A percentile compares a stretch with the other conserved stretches of the same genome.
Conservation (phyloP, 1,140 invertebrate genomes). For the Wasmannia auropunctata region DNA sequence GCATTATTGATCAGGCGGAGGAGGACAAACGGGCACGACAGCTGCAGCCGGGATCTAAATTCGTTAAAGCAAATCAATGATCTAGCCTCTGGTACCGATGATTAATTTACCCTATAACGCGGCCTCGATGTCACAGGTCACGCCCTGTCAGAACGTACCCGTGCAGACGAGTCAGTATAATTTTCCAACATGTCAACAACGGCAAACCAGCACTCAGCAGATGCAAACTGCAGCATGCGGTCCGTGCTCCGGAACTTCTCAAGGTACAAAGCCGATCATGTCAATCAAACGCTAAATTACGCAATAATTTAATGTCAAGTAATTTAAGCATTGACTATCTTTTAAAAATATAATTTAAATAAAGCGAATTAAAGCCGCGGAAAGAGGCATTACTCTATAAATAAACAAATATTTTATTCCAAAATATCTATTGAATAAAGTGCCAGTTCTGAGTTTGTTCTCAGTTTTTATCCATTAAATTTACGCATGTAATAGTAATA, state of each 20-base stretch:
- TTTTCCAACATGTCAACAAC: slow-evolving; percentile 73
- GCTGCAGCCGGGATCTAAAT: slow-evolving; percentile 38
- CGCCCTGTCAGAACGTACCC: slow-evolving; percentile 70
- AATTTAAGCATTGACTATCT: neutral
- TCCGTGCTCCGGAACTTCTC: slow-evolving; percentile 54
- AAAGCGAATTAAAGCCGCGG: neutral
- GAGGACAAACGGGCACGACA: slow-evolving; percentile 19
- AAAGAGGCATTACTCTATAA: neutral
- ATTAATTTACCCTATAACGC: slow-evolving; percentile 63
- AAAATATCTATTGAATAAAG: neutral
- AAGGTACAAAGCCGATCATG: slow-evolving; percentile 63
- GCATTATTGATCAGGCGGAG: slow-evolving; percentile 32
- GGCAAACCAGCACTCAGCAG: slow-evolving; percentile 67
- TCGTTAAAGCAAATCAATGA: slow-evolving; percentile 39
- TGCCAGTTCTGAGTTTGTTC: neutral
- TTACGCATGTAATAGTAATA: neutral
- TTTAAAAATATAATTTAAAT: neutral
- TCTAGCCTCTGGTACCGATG: slow-evolving; percentile 62
- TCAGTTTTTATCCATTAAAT: neutral
- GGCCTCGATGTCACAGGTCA: slow-evolving; percentile 62
- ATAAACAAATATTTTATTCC: neutral
- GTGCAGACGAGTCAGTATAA: slow-evolving; percentile 74
- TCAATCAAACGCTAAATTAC: slow-evolving; percentile 22
- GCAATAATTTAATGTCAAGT: neutral
- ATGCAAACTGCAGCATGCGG: slow-evolving; percentile 59